phyloP scores from a whole-genome alignment of 2,797 vertebrate genomes.

The Propithecus perrieri region DNA sequence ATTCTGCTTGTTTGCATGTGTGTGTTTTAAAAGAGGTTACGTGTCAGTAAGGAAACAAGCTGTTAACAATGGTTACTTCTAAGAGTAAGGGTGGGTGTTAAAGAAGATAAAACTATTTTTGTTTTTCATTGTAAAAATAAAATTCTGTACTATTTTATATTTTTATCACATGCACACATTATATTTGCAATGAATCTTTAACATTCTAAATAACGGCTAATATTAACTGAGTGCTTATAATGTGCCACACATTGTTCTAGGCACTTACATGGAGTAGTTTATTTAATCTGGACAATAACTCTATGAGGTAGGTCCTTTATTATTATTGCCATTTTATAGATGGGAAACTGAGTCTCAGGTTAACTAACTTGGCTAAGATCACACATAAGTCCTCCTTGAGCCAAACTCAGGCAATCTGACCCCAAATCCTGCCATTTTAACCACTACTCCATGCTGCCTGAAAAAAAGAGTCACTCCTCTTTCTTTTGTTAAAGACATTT shows the following conservation, averaged over 20 bases:
- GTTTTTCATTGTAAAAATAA: background rate
- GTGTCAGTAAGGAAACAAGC: background rate
- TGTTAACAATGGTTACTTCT: background rate
- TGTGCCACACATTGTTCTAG: background rate
- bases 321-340: background rate
- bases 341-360: background rate
- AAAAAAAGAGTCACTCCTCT: background rate
- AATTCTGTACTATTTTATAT: slow-evolving; percentile 1
- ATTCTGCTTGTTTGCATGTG: background rate
- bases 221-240: background rate
- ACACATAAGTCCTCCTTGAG: background rate
- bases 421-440: slow-evolving; percentile 2
- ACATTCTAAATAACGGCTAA: background rate
- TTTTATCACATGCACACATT: background rate
- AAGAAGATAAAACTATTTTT: background rate
- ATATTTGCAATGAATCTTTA: background rate
- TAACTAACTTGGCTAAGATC: background rate
- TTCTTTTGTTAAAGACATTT: background rate
- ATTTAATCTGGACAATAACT: background rate
- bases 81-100: background rate
- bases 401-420: background rate
- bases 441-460: background rate
- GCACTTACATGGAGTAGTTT: background rate
- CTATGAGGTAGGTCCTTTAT: background rate
- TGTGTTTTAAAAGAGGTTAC: background rate